Conservation (phyloP, 2,797 vertebrate species). For the Girardinus metallicus region DNA sequence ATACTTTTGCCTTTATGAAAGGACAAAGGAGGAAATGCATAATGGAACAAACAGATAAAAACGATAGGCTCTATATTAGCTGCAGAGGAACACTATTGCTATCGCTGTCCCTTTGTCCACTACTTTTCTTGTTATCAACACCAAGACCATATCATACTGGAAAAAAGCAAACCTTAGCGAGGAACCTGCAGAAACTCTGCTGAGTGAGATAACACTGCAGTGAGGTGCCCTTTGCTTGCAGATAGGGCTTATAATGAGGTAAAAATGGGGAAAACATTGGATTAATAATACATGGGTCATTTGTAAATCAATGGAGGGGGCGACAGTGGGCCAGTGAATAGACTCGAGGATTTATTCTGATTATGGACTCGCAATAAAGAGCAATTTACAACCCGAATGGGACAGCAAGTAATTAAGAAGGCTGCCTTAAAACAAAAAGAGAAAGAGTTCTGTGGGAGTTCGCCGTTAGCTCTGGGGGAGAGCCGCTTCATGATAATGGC, state of each 20-base stretch:
- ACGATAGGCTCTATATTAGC: slow-evolving; percentile 55
- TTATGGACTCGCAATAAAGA: slow-evolving; percentile 80
- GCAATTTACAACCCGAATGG: slow-evolving; percentile 81
- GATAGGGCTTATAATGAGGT: slow-evolving; percentile 67
- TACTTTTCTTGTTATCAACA: slow-evolving; percentile 49
- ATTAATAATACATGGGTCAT: slow-evolving; percentile 82
- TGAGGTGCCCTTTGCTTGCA: slow-evolving; percentile 65
- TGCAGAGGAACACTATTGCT: slow-evolving; percentile 34
- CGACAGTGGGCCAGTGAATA: slow-evolving; percentile 74
- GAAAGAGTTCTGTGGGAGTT: slow-evolving; percentile 65
- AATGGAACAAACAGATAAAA: slow-evolving; percentile 55
- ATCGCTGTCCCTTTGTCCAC: slow-evolving; percentile 23
- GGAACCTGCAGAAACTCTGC: slow-evolving; percentile 39
- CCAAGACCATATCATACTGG: slow-evolving; percentile 42
- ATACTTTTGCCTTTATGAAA: slow-evolving; percentile 55
- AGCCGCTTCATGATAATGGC: slow-evolving; percentile 63
- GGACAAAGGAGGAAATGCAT: slow-evolving; percentile 56
- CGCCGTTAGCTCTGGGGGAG: slow-evolving; percentile 55
- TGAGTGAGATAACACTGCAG: slow-evolving; percentile 45
- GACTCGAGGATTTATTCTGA: slow-evolving; percentile 81
- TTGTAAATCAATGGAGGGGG: slow-evolving; percentile 80
- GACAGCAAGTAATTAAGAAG: slow-evolving; percentile 81
- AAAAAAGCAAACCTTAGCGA: slow-evolving; percentile 41
- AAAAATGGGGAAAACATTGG: slow-evolving; percentile 63
- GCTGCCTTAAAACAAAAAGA: slow-evolving; percentile 78